Percentiles rank a stretch among this genome's conserved stretches.
Evolutionary conservation across 2,888 invertebrate genomes (phyloP).

Genomic region (Volucella inanis): DNA sequence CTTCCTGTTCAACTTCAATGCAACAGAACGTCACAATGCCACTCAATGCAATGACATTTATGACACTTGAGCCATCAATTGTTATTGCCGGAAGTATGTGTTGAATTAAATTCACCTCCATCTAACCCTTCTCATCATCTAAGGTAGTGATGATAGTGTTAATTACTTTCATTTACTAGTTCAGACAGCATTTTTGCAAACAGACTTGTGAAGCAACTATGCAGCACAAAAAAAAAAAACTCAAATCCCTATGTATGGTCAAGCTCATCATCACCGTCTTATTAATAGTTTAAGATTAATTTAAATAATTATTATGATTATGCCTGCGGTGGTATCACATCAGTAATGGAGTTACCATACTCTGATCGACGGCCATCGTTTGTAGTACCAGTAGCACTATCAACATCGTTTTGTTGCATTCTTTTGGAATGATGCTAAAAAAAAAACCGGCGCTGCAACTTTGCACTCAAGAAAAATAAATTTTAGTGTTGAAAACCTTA

Average conservation of each 20-base stretch:
- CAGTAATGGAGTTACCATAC: constrained; percentile 17
- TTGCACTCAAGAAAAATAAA: constrained; percentile 18
- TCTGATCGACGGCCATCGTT: background rate
- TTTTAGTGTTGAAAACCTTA: constrained; percentile 31
- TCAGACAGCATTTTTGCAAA: no score
- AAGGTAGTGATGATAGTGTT: no score
- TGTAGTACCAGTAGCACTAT: background rate
- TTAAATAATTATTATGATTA: constrained; percentile 50
- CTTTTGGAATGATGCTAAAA: background rate
- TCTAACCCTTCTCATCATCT: no score
- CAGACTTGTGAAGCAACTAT: no score
- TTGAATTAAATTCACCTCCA: no score
- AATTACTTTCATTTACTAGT: no score
- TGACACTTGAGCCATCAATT: no score
- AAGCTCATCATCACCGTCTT: background rate
- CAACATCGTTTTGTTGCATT: constrained; percentile 7
- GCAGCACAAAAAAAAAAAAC: no score
- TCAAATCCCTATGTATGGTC: background rate
- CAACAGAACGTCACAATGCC: no score
- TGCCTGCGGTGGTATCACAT: background rate
- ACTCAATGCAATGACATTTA: no score
- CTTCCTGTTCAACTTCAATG: no score
- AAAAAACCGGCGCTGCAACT: background rate
- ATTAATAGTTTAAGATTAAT: constrained; percentile 29
- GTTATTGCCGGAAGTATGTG: no score